Conservation (phyloP, 2,888 invertebrate genomes). For the Cynaeus angustus region DNA sequence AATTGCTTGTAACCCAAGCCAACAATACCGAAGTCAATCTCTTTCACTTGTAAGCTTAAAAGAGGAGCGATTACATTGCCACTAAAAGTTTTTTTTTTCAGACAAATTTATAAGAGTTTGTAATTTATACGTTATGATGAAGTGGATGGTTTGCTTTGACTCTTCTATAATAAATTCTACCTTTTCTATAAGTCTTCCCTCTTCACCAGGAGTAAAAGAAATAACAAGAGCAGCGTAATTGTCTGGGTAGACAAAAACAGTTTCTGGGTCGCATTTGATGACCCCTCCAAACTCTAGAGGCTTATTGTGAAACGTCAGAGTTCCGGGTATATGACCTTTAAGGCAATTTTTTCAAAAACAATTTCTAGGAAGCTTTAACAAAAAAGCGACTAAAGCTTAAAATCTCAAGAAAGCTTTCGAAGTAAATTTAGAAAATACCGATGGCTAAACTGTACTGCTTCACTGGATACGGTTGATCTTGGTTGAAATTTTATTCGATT, state of each 20-base stretch:
- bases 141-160: conserved; percentile 74
- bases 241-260: conserved; percentile 72
- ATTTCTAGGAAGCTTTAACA: not conserved
- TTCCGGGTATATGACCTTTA: conserved; percentile 77
- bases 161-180: conserved; percentile 76
- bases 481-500: no score
- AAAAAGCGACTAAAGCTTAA: no score
- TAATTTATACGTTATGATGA: conserved; percentile 75
- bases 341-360: conserved; percentile 60
- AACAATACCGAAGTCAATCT: conserved; percentile 75
- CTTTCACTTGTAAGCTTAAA: conserved; percentile 73
- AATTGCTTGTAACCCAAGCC: conserved; percentile 74
- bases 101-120: not conserved
- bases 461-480: no score
- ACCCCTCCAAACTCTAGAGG: conserved; percentile 75
- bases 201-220: conserved; percentile 75
- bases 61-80: conserved; percentile 78
- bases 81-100: conserved; percentile 71
- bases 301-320: conserved; percentile 72
- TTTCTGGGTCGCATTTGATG: conserved; percentile 73
- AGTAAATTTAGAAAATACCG: no score
- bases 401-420: no score
- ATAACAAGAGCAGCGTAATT: conserved; percentile 74
- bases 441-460: no score
- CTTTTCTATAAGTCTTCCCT: conserved; percentile 78